Percentiles rank a stretch among this genome's conserved stretches.
Conservation (phyloP, 2,888 invertebrate genomes). For the Lysandra bellargus region DNA sequence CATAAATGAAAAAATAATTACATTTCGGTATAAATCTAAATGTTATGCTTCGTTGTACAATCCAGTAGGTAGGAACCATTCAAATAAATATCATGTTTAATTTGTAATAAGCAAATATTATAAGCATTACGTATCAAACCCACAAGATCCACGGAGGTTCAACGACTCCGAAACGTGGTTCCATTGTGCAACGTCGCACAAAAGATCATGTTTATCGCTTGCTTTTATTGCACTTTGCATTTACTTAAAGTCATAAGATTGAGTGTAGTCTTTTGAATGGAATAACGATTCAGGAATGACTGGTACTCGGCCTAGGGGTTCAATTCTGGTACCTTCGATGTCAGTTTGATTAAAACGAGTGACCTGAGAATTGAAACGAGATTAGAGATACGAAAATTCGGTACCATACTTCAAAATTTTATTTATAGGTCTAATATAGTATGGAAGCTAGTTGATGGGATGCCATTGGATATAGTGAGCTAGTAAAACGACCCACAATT, state of each 20-base stretch:
- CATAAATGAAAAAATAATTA: too few species aligned
- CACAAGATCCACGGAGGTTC: conserved; percentile 20
- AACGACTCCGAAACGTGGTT: neutral
- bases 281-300: neutral
- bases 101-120: conserved; percentile 16
- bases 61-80: neutral
- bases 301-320: neutral
- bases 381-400: neutral
- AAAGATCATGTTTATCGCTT: neutral
- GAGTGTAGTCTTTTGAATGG: neutral
- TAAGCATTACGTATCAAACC: conserved; percentile 27
- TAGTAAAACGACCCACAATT: neutral
- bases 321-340: too few species aligned
- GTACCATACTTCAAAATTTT: neutral
- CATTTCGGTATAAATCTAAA: neutral
- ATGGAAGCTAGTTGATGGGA: too few species aligned
- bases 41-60: neutral
- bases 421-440: too few species aligned
- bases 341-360: neutral
- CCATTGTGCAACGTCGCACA: conserved; percentile 22
- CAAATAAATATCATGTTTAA: neutral
- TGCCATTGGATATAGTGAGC: too few species aligned
- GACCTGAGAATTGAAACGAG: neutral
- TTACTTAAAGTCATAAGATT: conserved; percentile 2
- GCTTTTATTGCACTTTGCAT: conserved; percentile 1